These are phyloP conservation scores for Siniperca obscura DNA, from an alignment of 2,797 vertebrate genomes.

Conservation along the genomic window DNA sequence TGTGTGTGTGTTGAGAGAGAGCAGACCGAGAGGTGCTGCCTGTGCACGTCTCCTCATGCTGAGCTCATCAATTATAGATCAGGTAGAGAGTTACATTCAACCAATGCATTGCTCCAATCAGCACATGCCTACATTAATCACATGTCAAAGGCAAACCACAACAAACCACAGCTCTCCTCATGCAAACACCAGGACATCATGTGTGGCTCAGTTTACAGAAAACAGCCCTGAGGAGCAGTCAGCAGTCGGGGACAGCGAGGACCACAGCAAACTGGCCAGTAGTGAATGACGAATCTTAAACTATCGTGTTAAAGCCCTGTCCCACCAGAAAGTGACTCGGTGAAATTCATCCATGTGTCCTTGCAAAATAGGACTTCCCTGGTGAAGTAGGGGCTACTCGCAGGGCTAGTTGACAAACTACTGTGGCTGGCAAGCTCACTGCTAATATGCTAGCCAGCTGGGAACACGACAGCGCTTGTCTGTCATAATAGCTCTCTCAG, in stretches of 20 bases:
- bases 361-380: background rate
- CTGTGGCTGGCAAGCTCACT: background rate
- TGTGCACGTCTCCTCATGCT: conserved; percentile 43
- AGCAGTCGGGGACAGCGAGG: background rate
- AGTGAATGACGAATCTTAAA: background rate
- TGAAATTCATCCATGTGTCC: background rate
- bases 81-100: conserved; percentile 15
- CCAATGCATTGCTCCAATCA: background rate
- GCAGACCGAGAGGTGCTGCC: conserved; percentile 60
- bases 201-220: background rate
- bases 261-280: background rate
- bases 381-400: background rate
- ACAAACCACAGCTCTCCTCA: conserved; percentile 14
- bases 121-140: conserved; percentile 16
- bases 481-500: background rate
- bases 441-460: background rate
- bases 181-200: background rate
- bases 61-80: conserved; percentile 72
- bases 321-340: background rate
- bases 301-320: background rate
- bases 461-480: background rate
- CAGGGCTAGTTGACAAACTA: background rate
- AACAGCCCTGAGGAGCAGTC: background rate
- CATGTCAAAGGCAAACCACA: conserved; percentile 21
- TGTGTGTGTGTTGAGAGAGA: conserved; percentile 2